A percentile compares a stretch with the other conserved stretches of the same genome.
Evolutionary conservation across 2,113 vertebrate species (phyloP).

Genomic region (Prolemur simus): DNA sequence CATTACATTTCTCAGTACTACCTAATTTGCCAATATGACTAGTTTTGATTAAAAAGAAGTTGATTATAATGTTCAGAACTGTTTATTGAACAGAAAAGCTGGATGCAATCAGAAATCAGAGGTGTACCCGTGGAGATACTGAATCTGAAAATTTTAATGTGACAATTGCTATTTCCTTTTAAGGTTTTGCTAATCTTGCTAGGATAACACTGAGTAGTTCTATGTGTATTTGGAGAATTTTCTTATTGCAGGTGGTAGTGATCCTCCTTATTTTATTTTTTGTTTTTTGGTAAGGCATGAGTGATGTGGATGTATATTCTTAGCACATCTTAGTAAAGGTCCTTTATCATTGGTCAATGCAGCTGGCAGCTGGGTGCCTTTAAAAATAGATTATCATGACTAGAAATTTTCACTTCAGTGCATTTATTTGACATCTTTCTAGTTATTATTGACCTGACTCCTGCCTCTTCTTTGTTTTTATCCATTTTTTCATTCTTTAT

Average conservation of each 20-base stretch:
- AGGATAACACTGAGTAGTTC: not conserved
- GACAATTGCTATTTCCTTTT: slow-evolving; percentile 24
- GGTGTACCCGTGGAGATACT: not conserved
- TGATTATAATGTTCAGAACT: slow-evolving; percentile 68
- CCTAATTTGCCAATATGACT: slow-evolving; percentile 66
- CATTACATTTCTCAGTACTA: slow-evolving; percentile 55
- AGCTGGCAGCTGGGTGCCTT: not conserved
- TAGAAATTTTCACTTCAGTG: not conserved
- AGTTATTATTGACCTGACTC: not conserved
- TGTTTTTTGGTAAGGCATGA: not conserved
- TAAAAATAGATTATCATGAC: not conserved
- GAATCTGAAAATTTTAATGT: slow-evolving; percentile 25
- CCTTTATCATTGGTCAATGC: not conserved
- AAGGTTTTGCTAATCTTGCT: slow-evolving; percentile 28
- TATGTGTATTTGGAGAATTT: not conserved
- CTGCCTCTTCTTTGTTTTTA: not conserved
- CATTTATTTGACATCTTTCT: not conserved
- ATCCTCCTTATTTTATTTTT: not conserved
- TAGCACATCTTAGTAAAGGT: not conserved
- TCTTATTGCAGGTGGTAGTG: not conserved
- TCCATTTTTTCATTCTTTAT: not conserved
- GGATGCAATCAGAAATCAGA: slow-evolving; percentile 58
- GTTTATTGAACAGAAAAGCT: slow-evolving; percentile 54
- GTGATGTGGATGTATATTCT: not conserved
- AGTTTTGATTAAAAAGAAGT: slow-evolving; percentile 74